Conservation (phyloP, 2,888 invertebrate genomes). For the Cryptocephalus moraei region DNA sequence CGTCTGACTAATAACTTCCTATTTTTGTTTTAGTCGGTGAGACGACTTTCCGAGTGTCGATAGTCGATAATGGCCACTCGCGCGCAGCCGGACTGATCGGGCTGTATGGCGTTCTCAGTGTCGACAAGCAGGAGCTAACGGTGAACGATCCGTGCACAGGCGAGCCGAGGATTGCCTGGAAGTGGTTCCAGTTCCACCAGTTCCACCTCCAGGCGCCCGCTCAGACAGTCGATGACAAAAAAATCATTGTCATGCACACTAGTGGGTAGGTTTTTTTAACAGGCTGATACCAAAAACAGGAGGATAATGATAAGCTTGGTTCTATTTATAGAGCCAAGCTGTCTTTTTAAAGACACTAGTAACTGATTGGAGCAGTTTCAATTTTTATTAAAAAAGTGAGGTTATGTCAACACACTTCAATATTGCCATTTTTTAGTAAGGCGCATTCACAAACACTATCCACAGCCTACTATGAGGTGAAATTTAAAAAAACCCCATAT, state of each 20-base stretch:
- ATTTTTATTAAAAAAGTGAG: too few species aligned
- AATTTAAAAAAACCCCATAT: too few species aligned
- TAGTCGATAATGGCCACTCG: constrained; percentile 53
- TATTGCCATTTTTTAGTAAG: too few species aligned
- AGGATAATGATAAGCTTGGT: too few species aligned
- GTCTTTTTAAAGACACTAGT: too few species aligned
- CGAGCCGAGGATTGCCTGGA: constrained; percentile 42
- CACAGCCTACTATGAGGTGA: too few species aligned
- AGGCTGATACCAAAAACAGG: too few species aligned
- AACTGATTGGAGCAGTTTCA: too few species aligned
- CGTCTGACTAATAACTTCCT: too few species aligned
- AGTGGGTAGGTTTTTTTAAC: constrained; percentile 40
- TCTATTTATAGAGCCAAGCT: background rate
- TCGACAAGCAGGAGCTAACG: constrained; percentile 45
- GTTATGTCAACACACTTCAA: too few species aligned
- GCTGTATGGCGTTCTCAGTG: constrained; percentile 47
- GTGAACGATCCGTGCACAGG: constrained; percentile 45
- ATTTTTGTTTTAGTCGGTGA: constrained; percentile 37
- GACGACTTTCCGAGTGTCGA: constrained; percentile 48
- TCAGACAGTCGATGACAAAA: constrained; percentile 44
- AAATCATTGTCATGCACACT: constrained; percentile 51
- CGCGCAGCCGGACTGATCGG: constrained; percentile 49
- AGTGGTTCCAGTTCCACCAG: constrained; percentile 51
- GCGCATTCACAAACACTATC: too few species aligned
- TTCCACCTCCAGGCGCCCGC: constrained; percentile 44